Evolutionary conservation across 2,888 invertebrate genomes (phyloP).

Genomic region (Trissoscelio sp.): DNA sequence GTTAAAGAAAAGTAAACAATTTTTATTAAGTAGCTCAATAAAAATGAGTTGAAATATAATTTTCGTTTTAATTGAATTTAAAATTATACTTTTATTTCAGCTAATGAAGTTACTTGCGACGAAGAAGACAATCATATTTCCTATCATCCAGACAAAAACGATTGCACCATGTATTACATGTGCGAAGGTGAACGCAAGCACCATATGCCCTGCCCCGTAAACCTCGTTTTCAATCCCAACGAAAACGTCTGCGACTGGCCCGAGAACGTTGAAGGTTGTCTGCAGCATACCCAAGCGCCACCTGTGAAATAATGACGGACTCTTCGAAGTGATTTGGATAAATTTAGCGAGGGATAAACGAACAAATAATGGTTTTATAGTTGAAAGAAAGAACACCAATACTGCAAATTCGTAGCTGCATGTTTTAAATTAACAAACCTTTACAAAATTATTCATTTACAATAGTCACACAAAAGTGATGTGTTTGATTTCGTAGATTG

Average conservation of each 20-base stretch:
- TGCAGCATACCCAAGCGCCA: constrained; percentile 88
- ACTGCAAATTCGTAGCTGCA: constrained; percentile 59
- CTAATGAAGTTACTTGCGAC: constrained; percentile 94
- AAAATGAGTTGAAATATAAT: too few species aligned
- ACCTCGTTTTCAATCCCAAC: constrained; percentile 95
- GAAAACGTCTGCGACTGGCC: constrained; percentile 99
- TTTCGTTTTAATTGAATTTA: too few species aligned
- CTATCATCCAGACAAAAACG: constrained; percentile 94
- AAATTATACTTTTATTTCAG: constrained; percentile 85
- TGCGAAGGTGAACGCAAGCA: constrained; percentile 97
- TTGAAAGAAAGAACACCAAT: constrained; percentile 38
- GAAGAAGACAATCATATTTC: constrained; percentile 98
- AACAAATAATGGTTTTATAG: constrained; percentile 44
- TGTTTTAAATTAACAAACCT: constrained; percentile 54
- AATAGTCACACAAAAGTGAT: constrained; percentile 52
- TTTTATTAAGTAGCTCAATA: too few species aligned
- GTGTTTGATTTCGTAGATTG: constrained; percentile 45
- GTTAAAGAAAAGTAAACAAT: too few species aligned
- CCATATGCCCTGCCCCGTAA: constrained; percentile 97
- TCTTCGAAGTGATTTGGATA: constrained; percentile 42
- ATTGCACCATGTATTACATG: constrained; percentile 98
- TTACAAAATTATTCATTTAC: constrained; percentile 64
- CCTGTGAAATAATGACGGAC: constrained; percentile 80
- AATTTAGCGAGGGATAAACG: constrained; percentile 36
- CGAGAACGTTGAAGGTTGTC: constrained; percentile 95